Base-by-base conservation (phyloP, 1,140 invertebrate genomes). In the Drosophila pseudoobscura region DNA sequence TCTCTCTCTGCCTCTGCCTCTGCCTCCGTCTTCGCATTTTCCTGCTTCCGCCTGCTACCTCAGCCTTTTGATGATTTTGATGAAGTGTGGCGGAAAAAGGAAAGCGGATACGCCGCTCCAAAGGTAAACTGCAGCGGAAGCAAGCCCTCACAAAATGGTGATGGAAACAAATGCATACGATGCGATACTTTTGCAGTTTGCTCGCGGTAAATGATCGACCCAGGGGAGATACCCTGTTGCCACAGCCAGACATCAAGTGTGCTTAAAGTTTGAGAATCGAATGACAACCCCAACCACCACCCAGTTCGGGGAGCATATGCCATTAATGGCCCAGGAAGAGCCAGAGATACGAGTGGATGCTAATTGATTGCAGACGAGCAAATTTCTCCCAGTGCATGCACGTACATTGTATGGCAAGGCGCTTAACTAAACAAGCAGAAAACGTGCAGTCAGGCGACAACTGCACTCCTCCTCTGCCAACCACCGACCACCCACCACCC, bases 401-500 rank as follows among this genome's bases (percentile, higher is more conserved):
- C 63, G 44, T 59, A 52, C 15, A 24, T 2, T 15, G 51, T 52
- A 50, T 45, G 46, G 46, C 46, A 45, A 56, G 44, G 22, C 45
- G 57, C 66, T 62, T 72, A 73, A 63, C 68, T 56, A 73, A 73
- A 73, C 70, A 63, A 71, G 49, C 59, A 29, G 35, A 43, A 52
- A 20, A 66, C 53, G 62, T 47, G 73, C 61, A 61, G 46, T 22
- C 51, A 44, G 47, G 52, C 31, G 22, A 35, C n/a, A 68, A 35
- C 22, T 70, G 56, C 66, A 53, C 41, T 53, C 51, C 39, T n/a
- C 13, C 31, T 3, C 31, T 4, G 20, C 20, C 20, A 1, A 20
- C 2, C 20, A 2, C 20, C 20, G 1, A 20, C 20, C 20, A 2
- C 20, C 20, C 20, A 20, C 20, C 20, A 2, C 20, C 20, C 20